Base-by-base conservation (phyloP, 2,113 vertebrate genomes). In the Pteropus alecto region DNA sequence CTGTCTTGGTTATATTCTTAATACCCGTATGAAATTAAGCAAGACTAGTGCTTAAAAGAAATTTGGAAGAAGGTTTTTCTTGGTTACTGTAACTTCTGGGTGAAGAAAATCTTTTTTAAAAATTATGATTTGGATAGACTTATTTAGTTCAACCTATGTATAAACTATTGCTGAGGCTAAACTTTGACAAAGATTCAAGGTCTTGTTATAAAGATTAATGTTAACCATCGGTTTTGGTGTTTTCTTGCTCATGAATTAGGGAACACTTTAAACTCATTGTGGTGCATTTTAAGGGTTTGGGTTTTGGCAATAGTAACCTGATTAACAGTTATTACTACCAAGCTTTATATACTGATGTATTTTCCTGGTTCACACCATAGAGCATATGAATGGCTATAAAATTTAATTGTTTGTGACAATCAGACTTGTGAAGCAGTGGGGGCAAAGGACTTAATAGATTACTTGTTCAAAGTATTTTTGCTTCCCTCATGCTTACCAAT, bases 331-430 rank as follows among this genome's bases (percentile, higher is more conserved):
- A 65, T 93, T 86, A 19, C 33, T 54, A 68, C 41, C 48, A 65
- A 78, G 28, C 38, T 15, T 79, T 77, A 30, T 71, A 9, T 58
- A 41, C 33, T 51, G 13, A 68, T 70, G 2, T 35, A 8, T 67
- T 74, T 86, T 85, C 46, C 12, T 85, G 83, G 85, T 61, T 87
- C 68, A 74, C 15, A 35, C 87, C 61, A 68, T 51, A 21, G 26
- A 56, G 10, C 78, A 61, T 60, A 77, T 77, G 81, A 93, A 38
- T 1, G 87, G 63, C 30, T 93, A 38, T 76, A 94, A 85, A 71
- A 78, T 68, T 54, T 77, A 96, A 68, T 70, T 78, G 38, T 71
- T 85, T 68, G 51, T 79, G 68, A 94, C 86, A 88, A 95, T 54
- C 56, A 87, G 41, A 88, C 51, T 95, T 87, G 38, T 96, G 94